A percentile compares a stretch with the other conserved stretches of the same genome.
These are phyloP conservation scores for Rhopalosiphum padi DNA, from an alignment of 1,140 invertebrate genomes.

Conservation along the genomic window DNA sequence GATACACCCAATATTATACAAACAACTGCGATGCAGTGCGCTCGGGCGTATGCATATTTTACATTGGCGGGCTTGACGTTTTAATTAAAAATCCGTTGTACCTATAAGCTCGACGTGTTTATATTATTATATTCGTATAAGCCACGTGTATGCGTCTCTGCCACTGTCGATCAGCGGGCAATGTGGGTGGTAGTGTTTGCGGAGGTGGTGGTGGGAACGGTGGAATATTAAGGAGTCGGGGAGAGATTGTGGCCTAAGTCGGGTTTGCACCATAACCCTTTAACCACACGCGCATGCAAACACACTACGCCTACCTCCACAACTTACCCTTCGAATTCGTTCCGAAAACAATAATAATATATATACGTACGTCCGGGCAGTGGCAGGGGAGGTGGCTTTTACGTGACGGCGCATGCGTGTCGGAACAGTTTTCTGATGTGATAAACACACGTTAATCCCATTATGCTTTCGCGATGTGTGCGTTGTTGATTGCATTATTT, in stretches of 20 bases:
- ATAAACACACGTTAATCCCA: not conserved
- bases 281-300: not conserved
- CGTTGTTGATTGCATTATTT: no score
- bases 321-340: not conserved
- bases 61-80: not conserved
- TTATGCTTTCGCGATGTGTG: not conserved
- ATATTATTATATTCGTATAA: not conserved
- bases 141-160: not conserved
- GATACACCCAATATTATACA: not conserved
- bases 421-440: not conserved
- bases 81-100: slow-evolving; percentile 25
- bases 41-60: not conserved
- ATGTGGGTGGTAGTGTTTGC: not conserved
- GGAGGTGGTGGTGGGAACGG: not conserved
- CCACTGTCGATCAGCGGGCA: not conserved
- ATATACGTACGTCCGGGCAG: not conserved
- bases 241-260: not conserved
- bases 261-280: not conserved
- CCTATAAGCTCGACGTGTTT: not conserved
- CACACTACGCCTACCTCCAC: not conserved
- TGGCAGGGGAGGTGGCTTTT: not conserved
- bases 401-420: not conserved
- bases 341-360: slow-evolving; percentile 8
- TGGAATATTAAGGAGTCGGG: not conserved
- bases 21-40: not conserved